These are phyloP conservation scores for Galeopsomyia nigrocyanea DNA, from an alignment of 2,888 invertebrate genomes.

Conservation along the genomic window DNA sequence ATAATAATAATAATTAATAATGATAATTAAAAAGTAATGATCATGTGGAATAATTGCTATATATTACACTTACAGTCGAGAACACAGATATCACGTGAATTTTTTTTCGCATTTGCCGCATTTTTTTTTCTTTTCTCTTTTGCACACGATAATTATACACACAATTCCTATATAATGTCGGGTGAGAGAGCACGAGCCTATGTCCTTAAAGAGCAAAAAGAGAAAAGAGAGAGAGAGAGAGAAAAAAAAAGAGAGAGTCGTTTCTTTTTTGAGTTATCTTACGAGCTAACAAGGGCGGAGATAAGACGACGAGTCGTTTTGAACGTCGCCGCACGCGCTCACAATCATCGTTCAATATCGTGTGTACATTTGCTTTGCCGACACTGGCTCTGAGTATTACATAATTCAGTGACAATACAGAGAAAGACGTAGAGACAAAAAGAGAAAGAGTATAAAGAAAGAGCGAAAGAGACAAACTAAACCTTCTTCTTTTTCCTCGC, in stretches of 20 bases:
- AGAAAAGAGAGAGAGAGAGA: no score
- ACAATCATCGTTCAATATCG: conserved; percentile 1
- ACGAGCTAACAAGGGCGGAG: conserved; percentile 43
- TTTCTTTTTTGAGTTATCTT: conserved; percentile 29
- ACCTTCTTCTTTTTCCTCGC: no score
- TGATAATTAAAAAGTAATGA: conserved; percentile 33
- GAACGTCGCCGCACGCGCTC: conserved; percentile 9
- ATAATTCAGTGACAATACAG: neutral
- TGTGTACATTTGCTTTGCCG: conserved; percentile 2
- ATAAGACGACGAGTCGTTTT: conserved; percentile 2
- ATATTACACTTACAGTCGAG: conserved; percentile 63
- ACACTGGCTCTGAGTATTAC: conserved; percentile 32
- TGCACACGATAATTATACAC: conserved; percentile 48
- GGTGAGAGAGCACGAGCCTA: conserved; percentile 49
- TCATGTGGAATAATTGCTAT: conserved; percentile 54
- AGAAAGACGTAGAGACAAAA: neutral
- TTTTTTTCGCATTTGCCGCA: conserved; percentile 45
- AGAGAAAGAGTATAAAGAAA: neutral
- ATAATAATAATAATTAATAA: conserved; percentile 9
- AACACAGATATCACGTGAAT: conserved; percentile 54
- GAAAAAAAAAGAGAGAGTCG: no score
- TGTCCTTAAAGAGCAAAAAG: conserved; percentile 6
- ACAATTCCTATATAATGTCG: conserved; percentile 10
- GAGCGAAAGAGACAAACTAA: neutral
- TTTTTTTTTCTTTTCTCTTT: conserved; percentile 35